phyloP scores from a whole-genome alignment of 2,797 vertebrate genomes.

The Diplodus sargus region DNA sequence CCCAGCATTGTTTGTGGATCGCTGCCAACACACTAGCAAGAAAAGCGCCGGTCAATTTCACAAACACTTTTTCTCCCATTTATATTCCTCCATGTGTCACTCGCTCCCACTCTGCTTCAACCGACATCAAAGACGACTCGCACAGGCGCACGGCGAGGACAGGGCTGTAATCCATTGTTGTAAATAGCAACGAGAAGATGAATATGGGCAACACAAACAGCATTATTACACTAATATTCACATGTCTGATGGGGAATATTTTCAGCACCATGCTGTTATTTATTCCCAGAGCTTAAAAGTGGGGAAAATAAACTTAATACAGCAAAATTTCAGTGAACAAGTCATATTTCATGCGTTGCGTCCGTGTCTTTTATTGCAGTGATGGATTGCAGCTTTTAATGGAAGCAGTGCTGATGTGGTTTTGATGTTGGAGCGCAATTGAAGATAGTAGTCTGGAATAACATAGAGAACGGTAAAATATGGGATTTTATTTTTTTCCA shows the following conservation, averaged over 20 bases:
- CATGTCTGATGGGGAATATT: slow-evolving; percentile 33
- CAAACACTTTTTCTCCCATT: slow-evolving; percentile 32
- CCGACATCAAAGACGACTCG: slow-evolving; percentile 28
- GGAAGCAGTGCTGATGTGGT: slow-evolving; percentile 25
- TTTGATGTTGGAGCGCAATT: slow-evolving; percentile 33
- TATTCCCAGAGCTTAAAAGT: slow-evolving; percentile 37
- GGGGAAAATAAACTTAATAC: slow-evolving; percentile 48
- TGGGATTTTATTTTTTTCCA: not conserved
- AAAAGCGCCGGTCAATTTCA: slow-evolving; percentile 39
- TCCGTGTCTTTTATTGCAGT: slow-evolving; percentile 38
- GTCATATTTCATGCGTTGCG: slow-evolving; percentile 42
- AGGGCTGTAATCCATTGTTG: slow-evolving; percentile 39
- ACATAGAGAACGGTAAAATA: slow-evolving; percentile 16
- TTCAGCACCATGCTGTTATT: slow-evolving; percentile 35
- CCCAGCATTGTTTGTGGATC: slow-evolving; percentile 9
- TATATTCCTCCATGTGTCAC: slow-evolving; percentile 17
- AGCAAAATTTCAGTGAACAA: slow-evolving; percentile 14
- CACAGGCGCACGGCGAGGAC: not conserved
- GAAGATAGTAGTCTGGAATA: slow-evolving; percentile 22
- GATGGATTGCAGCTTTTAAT: slow-evolving; percentile 64
- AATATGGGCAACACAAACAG: slow-evolving; percentile 40
- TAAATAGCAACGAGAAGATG: slow-evolving; percentile 41
- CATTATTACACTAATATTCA: slow-evolving; percentile 49
- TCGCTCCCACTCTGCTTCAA: slow-evolving; percentile 23
- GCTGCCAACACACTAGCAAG: not conserved